These are phyloP conservation scores for Tragelaphus oryx DNA, from an alignment of 2,797 vertebrate genomes.

Conservation along the genomic window DNA sequence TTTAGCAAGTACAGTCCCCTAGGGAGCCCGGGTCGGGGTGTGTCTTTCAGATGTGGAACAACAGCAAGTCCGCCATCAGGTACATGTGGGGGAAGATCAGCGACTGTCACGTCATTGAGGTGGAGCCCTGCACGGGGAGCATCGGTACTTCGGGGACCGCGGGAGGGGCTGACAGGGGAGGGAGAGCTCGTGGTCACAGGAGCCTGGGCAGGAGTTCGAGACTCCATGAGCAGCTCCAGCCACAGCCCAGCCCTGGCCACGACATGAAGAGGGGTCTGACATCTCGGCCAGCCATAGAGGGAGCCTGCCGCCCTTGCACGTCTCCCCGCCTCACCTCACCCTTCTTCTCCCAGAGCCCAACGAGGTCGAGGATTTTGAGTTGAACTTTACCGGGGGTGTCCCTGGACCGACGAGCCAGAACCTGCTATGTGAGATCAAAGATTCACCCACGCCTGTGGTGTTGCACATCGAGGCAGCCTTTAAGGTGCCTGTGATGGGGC, in stretches of 20 bases:
- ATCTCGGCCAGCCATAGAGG: neutral
- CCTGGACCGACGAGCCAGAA: constrained; percentile 80
- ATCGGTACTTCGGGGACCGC: constrained; percentile 82
- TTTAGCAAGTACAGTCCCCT: fast-evolving
- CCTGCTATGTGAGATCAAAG: constrained; percentile 85
- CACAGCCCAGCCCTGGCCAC: neutral
- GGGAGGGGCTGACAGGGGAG: neutral
- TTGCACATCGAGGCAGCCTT: constrained; percentile 89
- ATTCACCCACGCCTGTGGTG: constrained; percentile 79
- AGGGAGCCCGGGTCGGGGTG: fast-evolving
- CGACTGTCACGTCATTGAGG: constrained; percentile 85
- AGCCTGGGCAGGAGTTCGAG: neutral
- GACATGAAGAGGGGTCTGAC: neutral
- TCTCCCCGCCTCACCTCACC: neutral
- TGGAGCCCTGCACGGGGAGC: constrained; percentile 86
- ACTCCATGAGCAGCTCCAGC: neutral
- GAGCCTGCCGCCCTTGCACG: neutral
- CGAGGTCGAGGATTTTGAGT: constrained; percentile 84
- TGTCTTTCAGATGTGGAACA: constrained; percentile 93
- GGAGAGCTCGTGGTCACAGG: neutral
- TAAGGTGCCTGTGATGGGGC: constrained; percentile 81
- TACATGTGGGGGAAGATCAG: constrained; percentile 88
- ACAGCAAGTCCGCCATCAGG: constrained; percentile 87
- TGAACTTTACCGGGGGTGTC: constrained; percentile 84
- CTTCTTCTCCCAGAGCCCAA: constrained; percentile 78